A percentile compares a stretch with the other conserved stretches of the same genome.
Conservation (phyloP, 2,888 invertebrate genomes). For the Acanthococcus lagerstroemiae region DNA sequence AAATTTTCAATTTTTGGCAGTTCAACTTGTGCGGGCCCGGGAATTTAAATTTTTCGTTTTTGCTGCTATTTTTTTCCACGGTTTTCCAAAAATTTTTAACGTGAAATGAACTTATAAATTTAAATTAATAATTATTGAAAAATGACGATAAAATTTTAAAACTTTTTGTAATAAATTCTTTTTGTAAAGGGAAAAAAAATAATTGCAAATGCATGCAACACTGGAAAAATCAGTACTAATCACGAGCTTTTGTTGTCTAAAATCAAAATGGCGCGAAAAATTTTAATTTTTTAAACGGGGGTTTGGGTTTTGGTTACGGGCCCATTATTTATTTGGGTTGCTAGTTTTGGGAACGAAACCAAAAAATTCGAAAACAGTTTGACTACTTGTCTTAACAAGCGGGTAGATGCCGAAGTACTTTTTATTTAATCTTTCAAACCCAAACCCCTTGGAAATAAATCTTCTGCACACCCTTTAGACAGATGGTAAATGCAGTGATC, state of each 20-base stretch:
- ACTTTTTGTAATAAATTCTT: background rate
- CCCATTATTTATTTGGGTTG: slow-evolving; percentile 8
- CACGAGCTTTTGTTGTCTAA: background rate
- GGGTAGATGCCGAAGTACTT: background rate
- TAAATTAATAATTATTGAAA: too few species aligned
- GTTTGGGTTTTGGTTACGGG: too few species aligned
- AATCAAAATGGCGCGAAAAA: background rate
- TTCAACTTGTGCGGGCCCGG: too few species aligned
- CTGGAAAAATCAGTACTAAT: background rate
- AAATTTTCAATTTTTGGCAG: too few species aligned
- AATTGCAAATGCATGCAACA: background rate
- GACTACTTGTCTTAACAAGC: slow-evolving; percentile 16
- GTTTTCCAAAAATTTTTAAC: too few species aligned
- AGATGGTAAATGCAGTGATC: background rate
- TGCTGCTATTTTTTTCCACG: too few species aligned
- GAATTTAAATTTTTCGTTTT: too few species aligned
- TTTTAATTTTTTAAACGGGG: too few species aligned
- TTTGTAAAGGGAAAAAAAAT: background rate
- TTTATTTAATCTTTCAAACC: slow-evolving; percentile 12
- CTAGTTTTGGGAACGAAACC: slow-evolving; percentile 11
- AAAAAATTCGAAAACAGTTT: background rate
- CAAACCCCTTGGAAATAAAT: background rate
- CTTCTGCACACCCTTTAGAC: slow-evolving; percentile 2
- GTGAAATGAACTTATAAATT: too few species aligned
- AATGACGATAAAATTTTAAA: too few species aligned